A percentile compares a stretch with the other conserved stretches of the same genome.
Evolutionary conservation across 2,797 vertebrate species (phyloP).

Genomic region (Notoglanidium macrostoma): DNA sequence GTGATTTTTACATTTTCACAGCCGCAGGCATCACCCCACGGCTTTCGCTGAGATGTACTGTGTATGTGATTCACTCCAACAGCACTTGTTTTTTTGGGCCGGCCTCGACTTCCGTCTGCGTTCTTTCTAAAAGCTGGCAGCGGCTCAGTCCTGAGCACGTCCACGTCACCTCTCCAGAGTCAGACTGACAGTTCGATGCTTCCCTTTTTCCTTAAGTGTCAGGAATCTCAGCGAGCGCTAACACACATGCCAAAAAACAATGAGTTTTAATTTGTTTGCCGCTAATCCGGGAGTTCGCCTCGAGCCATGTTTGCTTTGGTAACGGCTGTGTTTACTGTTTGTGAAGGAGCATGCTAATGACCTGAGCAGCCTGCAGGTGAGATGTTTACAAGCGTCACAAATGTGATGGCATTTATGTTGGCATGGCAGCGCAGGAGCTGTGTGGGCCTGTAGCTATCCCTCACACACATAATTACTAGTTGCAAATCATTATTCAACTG

Average conservation of each 20-base stretch:
- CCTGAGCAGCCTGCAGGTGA: constrained; percentile 48
- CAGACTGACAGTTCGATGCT: constrained; percentile 4
- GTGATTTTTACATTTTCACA: constrained; percentile 39
- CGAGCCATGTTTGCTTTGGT: constrained; percentile 22
- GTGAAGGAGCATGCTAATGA: constrained; percentile 32
- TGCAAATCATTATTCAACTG: constrained; percentile 44
- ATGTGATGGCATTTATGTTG: constrained; percentile 61
- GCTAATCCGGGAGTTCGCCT: constrained; percentile 22
- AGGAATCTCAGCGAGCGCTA: not conserved
- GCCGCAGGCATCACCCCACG: constrained; percentile 19
- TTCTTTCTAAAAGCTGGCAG: not conserved
- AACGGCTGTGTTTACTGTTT: constrained; percentile 17
- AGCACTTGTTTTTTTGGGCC: constrained; percentile 10
- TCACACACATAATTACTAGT: constrained; percentile 60
- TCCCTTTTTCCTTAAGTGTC: not conserved
- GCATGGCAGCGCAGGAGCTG: constrained; percentile 23
- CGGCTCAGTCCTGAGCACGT: not conserved
- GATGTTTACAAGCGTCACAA: constrained; percentile 60
- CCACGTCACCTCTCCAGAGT: not conserved
- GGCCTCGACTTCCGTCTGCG: constrained; percentile 13
- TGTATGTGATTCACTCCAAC: constrained; percentile 21
- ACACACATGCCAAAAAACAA: constrained; percentile 3
- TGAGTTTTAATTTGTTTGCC: not conserved
- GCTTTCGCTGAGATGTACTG: not conserved
- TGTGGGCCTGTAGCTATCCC: constrained; percentile 29